phyloP scores from a whole-genome alignment of 2,797 vertebrate species.

The Catharus ustulatus region DNA sequence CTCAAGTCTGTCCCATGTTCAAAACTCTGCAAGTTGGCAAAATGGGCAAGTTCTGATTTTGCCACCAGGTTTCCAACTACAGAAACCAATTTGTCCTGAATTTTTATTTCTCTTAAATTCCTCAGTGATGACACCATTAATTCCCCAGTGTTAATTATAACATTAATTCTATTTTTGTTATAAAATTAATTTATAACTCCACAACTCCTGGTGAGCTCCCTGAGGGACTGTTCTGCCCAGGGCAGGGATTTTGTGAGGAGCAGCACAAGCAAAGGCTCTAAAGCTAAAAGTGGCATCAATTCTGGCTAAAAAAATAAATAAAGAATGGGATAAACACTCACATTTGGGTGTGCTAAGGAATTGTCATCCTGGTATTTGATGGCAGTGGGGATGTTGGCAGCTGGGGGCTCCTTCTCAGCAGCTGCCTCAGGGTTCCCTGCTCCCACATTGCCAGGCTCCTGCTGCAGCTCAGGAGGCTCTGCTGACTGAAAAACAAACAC shows the following conservation, averaged over 20 bases:
- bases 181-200: neutral
- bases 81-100: neutral
- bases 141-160: too few species aligned
- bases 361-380: slow-evolving; percentile 93
- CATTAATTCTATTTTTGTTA: neutral
- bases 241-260: neutral
- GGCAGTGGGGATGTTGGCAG: slow-evolving; percentile 81
- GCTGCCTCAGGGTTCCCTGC: slow-evolving; percentile 34
- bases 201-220: neutral
- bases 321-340: slow-evolving; percentile 71
- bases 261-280: neutral
- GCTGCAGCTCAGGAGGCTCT: slow-evolving; percentile 79
- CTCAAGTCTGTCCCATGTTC: neutral
- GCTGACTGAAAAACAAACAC: slow-evolving; percentile 51
- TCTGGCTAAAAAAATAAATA: neutral
- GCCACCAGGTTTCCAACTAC: neutral
- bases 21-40: neutral
- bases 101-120: neutral
- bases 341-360: slow-evolving; percentile 89
- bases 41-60: neutral
- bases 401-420: slow-evolving; percentile 73
- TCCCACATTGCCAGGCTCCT: slow-evolving; percentile 32
- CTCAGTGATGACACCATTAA: too few species aligned
- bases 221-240: neutral
- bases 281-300: neutral